These are phyloP conservation scores for Mantis religiosa DNA, from an alignment of 2,888 invertebrate genomes.

Conservation along the genomic window DNA sequence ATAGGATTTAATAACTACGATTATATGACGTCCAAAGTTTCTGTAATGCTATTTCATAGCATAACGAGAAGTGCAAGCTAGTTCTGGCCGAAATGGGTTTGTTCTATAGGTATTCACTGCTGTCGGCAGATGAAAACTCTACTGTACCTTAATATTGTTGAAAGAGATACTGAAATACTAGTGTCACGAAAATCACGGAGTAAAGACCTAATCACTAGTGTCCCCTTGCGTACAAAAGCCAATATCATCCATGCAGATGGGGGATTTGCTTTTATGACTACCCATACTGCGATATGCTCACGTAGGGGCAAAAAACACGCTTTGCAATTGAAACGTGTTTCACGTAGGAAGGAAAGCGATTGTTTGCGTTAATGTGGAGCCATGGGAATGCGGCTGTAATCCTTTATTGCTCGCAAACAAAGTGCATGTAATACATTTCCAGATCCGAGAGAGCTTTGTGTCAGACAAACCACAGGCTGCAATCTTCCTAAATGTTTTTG, in stretches of 20 bases:
- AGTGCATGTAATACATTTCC: not conserved
- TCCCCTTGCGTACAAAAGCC: not conserved
- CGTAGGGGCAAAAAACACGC: not conserved
- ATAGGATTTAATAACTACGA: too few species aligned
- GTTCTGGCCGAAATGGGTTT: not conserved
- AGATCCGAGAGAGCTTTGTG: not conserved
- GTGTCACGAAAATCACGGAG: not conserved
- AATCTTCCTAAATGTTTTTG: not conserved
- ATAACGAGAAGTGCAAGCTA: too few species aligned
- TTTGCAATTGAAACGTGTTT: not conserved
- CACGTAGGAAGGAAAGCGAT: not conserved
- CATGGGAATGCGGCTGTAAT: not conserved
- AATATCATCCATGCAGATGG: not conserved
- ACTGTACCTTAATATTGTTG: not conserved
- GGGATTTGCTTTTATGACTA: not conserved
- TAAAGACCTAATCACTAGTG: not conserved
- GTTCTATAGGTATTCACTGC: not conserved
- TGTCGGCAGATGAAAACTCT: not conserved
- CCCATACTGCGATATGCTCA: not conserved
- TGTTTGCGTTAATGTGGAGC: not conserved
- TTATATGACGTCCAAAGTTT: too few species aligned
- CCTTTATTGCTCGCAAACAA: not conserved
- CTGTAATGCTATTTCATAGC: too few species aligned
- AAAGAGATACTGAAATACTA: not conserved
- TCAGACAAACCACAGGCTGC: not conserved